Evolutionary conservation across 2,888 invertebrate species (phyloP).

Genomic region (Meta bourneti): DNA sequence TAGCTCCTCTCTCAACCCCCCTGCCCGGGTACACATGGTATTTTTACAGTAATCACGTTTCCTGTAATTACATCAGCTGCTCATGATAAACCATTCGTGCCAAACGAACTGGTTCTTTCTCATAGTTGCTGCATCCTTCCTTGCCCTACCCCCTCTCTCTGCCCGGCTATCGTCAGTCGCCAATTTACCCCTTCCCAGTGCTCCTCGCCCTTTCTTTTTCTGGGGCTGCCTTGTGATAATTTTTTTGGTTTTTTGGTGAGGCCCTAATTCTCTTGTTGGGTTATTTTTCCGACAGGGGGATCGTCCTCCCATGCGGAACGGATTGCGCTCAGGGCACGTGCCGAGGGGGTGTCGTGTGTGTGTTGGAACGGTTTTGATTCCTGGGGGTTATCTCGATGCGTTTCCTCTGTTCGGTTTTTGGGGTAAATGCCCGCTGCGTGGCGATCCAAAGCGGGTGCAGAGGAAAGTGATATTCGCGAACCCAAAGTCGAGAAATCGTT

Average conservation of each 20-base stretch:
- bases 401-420: neutral
- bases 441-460: no score
- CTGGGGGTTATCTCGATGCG: neutral
- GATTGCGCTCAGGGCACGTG: neutral
- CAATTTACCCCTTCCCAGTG: slow-evolving; percentile 50
- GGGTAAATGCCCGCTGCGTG: neutral
- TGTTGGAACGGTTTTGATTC: neutral
- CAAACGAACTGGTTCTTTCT: slow-evolving; percentile 70
- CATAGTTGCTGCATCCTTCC: slow-evolving; percentile 16
- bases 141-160: neutral
- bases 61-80: slow-evolving; percentile 74
- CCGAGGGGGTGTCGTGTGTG: neutral
- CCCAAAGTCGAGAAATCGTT: no score
- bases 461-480: no score
- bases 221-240: slow-evolving; percentile 6
- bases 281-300: slow-evolving; percentile 37
- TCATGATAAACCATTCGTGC: slow-evolving; percentile 74
- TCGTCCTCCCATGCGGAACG: neutral
- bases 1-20: neutral
- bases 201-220: neutral
- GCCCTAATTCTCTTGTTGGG: slow-evolving; percentile 54
- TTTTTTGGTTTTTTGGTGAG: slow-evolving; percentile 8
- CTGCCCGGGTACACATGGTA: slow-evolving; percentile 46
- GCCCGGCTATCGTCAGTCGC: slow-evolving; percentile 40
- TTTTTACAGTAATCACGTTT: slow-evolving; percentile 75